A percentile compares a stretch with the other conserved stretches of the same genome.
Conservation (phyloP, 2,113 vertebrate species). For the Dendrocopos noguchii region DNA sequence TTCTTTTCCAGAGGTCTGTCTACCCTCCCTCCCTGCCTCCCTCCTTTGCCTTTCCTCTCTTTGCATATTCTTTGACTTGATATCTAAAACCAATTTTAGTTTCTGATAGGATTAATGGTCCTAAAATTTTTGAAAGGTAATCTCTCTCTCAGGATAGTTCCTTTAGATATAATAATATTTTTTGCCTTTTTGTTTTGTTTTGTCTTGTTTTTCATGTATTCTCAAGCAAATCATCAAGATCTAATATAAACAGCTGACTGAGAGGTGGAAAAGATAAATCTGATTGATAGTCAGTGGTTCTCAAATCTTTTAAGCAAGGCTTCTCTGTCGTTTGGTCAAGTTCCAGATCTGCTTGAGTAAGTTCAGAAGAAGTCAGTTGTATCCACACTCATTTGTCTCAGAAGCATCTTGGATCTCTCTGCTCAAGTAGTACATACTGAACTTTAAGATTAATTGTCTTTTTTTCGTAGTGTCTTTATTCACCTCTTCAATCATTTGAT, state of each 20-base stretch:
- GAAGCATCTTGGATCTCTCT: background rate
- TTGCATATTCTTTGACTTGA: background rate
- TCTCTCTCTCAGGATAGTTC: background rate
- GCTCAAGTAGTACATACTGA: background rate
- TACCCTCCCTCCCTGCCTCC: background rate
- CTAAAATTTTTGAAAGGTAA: background rate
- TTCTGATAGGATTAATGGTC: background rate
- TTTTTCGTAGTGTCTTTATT: conserved; percentile 4
- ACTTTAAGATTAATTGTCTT: conserved; percentile 18
- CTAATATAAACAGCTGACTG: background rate
- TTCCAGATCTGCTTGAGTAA: background rate
- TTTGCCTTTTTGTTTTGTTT: background rate
- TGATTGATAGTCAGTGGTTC: background rate
- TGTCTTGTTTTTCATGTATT: background rate
- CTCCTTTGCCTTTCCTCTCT: background rate
- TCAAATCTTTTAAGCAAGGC: background rate
- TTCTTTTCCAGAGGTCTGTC: background rate
- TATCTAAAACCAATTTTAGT: background rate
- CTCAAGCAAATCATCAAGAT: background rate
- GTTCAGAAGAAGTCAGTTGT: background rate
- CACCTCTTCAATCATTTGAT: conserved; percentile 41
- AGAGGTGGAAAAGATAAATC: background rate
- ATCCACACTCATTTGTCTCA: background rate
- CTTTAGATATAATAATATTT: background rate
- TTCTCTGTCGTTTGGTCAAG: background rate